A percentile compares a stretch with the other conserved stretches of the same genome.
Evolutionary conservation across 1,140 invertebrate genomes (phyloP).

Genomic region (Grapholita molesta): DNA sequence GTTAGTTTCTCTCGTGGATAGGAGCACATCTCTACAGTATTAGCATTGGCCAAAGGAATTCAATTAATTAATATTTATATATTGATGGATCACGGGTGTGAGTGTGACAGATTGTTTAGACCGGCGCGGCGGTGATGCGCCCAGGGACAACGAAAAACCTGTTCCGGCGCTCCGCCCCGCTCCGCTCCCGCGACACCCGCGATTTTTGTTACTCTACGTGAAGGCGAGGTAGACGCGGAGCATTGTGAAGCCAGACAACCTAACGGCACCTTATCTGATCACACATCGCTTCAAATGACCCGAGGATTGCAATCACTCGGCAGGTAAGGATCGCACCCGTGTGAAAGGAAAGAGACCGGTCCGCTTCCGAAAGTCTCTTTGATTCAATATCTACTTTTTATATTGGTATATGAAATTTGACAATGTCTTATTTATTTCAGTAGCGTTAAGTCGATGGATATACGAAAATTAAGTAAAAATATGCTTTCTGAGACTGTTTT

Average conservation of each 20-base stretch:
- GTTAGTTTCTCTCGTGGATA: too few relatives aligned
- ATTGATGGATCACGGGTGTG: neutral
- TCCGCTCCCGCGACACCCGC: constrained; percentile 34
- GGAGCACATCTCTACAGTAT: neutral
- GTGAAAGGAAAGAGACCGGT: constrained; percentile 12
- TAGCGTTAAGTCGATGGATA: too few relatives aligned
- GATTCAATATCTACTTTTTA: neutral
- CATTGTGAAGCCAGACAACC: constrained; percentile 63
- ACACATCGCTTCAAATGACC: constrained; percentile 33
- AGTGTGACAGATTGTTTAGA: constrained; percentile 33
- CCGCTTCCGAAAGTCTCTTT: neutral
- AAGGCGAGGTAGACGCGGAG: neutral
- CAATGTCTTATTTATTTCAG: too few relatives aligned
- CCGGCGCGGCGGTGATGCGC: constrained; percentile 27
- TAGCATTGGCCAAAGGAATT: neutral
- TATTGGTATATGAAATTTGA: neutral
- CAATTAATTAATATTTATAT: neutral
- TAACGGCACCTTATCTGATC: constrained; percentile 57
- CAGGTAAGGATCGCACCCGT: constrained; percentile 27
- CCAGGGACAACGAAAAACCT: constrained; percentile 42
- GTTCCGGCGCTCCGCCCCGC: constrained; percentile 44
- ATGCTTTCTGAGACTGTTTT: too few relatives aligned
- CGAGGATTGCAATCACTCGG: constrained; percentile 32
- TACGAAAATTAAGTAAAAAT: too few relatives aligned
- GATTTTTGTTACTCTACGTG: constrained; percentile 53